phyloP scores from a whole-genome alignment of 2,888 invertebrate genomes.

The Cheilosia grossa region DNA sequence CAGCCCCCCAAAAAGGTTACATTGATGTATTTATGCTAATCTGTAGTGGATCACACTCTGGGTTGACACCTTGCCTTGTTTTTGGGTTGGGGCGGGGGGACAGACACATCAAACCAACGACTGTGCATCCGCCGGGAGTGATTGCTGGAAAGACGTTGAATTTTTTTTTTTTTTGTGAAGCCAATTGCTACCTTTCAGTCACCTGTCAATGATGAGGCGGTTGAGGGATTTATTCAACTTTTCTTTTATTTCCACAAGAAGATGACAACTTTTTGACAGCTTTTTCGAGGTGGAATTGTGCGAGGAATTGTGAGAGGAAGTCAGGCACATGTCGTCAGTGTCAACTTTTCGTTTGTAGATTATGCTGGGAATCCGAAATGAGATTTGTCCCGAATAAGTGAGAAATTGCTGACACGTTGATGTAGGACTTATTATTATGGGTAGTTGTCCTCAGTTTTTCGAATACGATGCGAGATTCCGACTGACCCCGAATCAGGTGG shows the following conservation, averaged over 20 bases:
- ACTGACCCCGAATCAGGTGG: no score
- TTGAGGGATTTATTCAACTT: slow-evolving; percentile 67
- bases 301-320: slow-evolving; percentile 29
- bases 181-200: slow-evolving; percentile 68
- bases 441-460: no score
- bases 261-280: slow-evolving; percentile 68
- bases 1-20: slow-evolving; percentile 6
- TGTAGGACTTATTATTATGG: neutral
- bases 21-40: slow-evolving; percentile 71
- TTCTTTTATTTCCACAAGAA: slow-evolving; percentile 22
- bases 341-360: slow-evolving; percentile 44
- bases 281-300: slow-evolving; percentile 55
- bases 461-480: no score
- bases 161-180: slow-evolving; percentile 30
- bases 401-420: slow-evolving; percentile 1
- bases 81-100: neutral
- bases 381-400: slow-evolving; percentile 21
- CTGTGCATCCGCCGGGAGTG: slow-evolving; percentile 36
- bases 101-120: neutral
- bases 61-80: slow-evolving; percentile 52
- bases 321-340: slow-evolving; percentile 65
- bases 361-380: slow-evolving; percentile 54
- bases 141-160: slow-evolving; percentile 5
- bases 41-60: slow-evolving; percentile 64
- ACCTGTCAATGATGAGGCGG: slow-evolving; percentile 53